Evolutionary conservation across 2,113 vertebrate genomes (phyloP).

Genomic region (Menidia beryllina): DNA sequence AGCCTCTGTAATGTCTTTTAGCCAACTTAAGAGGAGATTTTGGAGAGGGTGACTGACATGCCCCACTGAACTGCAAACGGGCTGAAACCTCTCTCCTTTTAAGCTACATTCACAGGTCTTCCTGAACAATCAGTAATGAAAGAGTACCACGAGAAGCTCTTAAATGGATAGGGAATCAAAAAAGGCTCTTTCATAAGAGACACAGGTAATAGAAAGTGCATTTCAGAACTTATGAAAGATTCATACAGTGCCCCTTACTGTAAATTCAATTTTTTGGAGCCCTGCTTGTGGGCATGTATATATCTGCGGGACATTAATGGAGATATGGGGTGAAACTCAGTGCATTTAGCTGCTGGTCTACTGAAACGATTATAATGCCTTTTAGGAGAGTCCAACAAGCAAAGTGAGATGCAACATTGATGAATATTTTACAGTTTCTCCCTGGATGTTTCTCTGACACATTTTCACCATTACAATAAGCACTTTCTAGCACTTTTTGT

Average conservation of each 20-base stretch:
- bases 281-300: slow-evolving; percentile 31
- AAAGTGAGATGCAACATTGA: slow-evolving; percentile 42
- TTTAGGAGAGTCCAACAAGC: slow-evolving; percentile 55
- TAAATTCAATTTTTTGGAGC: slow-evolving; percentile 58
- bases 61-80: slow-evolving; percentile 37
- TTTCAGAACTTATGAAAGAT: slow-evolving; percentile 64
- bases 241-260: slow-evolving; percentile 44
- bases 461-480: slow-evolving; percentile 40
- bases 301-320: slow-evolving; percentile 58
- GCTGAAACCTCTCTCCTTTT: slow-evolving; percentile 35
- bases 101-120: slow-evolving; percentile 70
- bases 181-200: slow-evolving; percentile 50
- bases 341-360: slow-evolving; percentile 42
- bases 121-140: slow-evolving; percentile 42
- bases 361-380: slow-evolving; percentile 55
- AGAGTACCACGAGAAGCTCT: slow-evolving; percentile 35
- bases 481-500: slow-evolving; percentile 29
- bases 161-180: slow-evolving; percentile 12
- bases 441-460: slow-evolving; percentile 48
- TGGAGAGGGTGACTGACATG: slow-evolving; percentile 34
- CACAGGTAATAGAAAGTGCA: slow-evolving; percentile 58
- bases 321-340: slow-evolving; percentile 39
- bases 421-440: slow-evolving; percentile 63
- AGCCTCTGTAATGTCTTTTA: slow-evolving; percentile 52
- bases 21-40: slow-evolving; percentile 49